phyloP scores from a whole-genome alignment of 2,888 invertebrate species.

The Amblyjoppa fuscipennis region DNA sequence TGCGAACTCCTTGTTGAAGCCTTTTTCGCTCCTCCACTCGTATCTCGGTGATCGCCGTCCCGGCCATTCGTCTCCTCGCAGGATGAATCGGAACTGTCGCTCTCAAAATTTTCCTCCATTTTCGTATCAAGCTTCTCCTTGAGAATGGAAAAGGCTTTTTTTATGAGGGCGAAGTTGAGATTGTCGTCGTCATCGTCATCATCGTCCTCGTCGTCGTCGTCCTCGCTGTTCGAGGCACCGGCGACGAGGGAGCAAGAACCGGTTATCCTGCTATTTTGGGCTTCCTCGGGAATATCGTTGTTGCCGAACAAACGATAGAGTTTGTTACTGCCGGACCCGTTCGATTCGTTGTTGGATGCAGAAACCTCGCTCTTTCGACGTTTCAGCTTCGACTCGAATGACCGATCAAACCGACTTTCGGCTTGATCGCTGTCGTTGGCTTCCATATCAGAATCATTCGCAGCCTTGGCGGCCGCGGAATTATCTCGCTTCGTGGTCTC shows the following conservation, averaged over 20 bases:
- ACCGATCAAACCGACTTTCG: neutral
- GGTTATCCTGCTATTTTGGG: neutral
- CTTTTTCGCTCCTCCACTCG: neutral
- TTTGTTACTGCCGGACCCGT: neutral
- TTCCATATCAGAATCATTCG: constrained; percentile 69
- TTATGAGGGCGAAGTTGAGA: neutral
- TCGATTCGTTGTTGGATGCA: neutral
- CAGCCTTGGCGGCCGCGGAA: neutral
- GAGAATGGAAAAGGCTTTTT: neutral
- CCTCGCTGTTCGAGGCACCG: neutral
- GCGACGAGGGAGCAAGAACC: neutral
- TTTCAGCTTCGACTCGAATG: constrained; percentile 13
- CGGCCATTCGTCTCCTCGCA: neutral
- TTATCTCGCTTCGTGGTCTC: neutral
- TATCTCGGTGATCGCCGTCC: neutral
- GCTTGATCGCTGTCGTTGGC: neutral
- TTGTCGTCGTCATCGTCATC: neutral
- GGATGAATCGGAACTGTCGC: constrained; percentile 9
- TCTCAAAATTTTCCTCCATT: constrained; percentile 7
- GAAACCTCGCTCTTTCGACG: constrained; percentile 14
- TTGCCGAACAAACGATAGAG: constrained; percentile 4
- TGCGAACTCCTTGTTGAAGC: neutral
- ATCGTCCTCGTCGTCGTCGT: constrained; percentile 10
- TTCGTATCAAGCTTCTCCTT: constrained; percentile 8
- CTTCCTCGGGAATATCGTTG: constrained; percentile 1